phyloP scores from a whole-genome alignment of 2,888 invertebrate species.

The Idaea straminata region DNA sequence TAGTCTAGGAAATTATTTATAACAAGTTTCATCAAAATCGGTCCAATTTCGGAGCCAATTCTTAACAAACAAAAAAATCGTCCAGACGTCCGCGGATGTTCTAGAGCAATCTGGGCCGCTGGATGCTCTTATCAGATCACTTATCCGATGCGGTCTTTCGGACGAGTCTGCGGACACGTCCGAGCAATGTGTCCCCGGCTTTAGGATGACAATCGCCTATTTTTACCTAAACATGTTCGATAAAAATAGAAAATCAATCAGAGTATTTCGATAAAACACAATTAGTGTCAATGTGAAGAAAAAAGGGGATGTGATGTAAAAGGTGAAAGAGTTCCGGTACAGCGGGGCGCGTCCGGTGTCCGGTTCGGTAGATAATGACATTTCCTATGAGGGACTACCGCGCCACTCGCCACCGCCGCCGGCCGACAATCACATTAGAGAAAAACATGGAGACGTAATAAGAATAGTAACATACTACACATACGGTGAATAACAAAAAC shows the following conservation, averaged over 20 bases:
- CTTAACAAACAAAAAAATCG: no score
- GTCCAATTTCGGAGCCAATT: no score
- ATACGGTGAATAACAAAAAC: constrained; percentile 37
- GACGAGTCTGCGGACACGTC: no score
- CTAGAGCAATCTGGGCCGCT: no score
- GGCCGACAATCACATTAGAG: constrained; percentile 66
- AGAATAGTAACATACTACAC: neutral
- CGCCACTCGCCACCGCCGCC: constrained; percentile 42
- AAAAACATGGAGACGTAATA: constrained; percentile 61
- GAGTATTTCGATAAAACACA: neutral
- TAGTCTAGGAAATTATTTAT: no score
- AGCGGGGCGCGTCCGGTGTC: constrained; percentile 63
- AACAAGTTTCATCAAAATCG: no score
- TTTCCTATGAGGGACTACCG: constrained; percentile 73
- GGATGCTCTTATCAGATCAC: no score
- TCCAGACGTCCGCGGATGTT: no score
- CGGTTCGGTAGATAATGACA: constrained; percentile 68
- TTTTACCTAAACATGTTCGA: neutral
- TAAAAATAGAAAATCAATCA: neutral
- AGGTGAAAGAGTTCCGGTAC: constrained; percentile 41
- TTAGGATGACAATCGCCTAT: no score
- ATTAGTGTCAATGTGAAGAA: neutral
- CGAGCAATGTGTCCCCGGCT: no score
- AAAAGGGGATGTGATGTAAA: constrained; percentile 42
- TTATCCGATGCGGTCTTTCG: no score